Conservation (phyloP, 2,113 vertebrate species). For the Neogobius melanostomus region DNA sequence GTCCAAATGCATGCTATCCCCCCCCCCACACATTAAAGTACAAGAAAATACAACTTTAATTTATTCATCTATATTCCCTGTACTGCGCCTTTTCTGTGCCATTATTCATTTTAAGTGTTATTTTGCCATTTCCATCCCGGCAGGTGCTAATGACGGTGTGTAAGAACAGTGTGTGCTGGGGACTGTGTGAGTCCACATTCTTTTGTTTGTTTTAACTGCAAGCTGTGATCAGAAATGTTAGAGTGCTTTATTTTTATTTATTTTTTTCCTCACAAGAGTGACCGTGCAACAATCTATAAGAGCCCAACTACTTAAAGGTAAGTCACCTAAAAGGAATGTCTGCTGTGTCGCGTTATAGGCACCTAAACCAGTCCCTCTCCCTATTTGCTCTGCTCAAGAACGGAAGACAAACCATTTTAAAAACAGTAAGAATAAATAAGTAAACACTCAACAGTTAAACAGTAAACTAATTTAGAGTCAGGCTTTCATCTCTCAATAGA, state of each 20-base stretch:
- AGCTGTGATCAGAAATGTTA: neutral
- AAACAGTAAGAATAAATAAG: too few relatives aligned
- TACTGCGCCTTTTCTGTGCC: neutral
- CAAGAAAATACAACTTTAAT: neutral
- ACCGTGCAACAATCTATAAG: neutral
- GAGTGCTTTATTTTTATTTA: neutral
- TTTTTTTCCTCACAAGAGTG: neutral
- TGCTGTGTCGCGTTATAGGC: too few relatives aligned
- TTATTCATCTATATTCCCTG: neutral
- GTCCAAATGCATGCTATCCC: neutral
- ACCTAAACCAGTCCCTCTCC: too few relatives aligned
- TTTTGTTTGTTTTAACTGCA: conserved; percentile 1
- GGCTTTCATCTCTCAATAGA: too few relatives aligned
- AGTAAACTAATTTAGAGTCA: too few relatives aligned
- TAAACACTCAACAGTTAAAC: too few relatives aligned
- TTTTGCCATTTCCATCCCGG: conserved; percentile 9
- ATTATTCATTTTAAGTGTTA: conserved; percentile 8
- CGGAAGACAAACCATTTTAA: too few relatives aligned
- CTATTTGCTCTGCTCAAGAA: too few relatives aligned
- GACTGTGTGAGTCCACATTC: neutral
- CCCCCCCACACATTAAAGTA: neutral
- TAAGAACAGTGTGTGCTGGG: neutral
- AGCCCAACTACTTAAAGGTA: neutral
- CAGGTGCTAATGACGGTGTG: conserved; percentile 10
- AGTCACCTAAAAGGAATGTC: neutral